Evolutionary conservation across 2,888 invertebrate species (phyloP), one percentile per base, ranked within the genome.

Genomic region (Eucera pruinosa): DNA sequence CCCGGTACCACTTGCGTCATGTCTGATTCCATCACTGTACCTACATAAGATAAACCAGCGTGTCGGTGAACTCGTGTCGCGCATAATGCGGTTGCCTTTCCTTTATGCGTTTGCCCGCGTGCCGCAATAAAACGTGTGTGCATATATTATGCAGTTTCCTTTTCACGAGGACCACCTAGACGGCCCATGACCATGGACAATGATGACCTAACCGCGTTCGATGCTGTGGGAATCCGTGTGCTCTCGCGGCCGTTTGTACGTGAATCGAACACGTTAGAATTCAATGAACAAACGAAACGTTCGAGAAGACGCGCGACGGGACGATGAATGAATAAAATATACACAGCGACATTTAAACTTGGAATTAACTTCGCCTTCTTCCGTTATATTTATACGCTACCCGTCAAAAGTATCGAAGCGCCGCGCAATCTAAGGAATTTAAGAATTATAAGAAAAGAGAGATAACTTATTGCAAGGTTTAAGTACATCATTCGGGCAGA

Each of bases 101-200:
- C 50, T 60, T 74, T 67, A 75, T 79, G 67, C 80, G 69, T 73
- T 72, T 62, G 80, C 68, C 77, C 80, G 84, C 76, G 75, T 77
- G 76, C 71, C 54, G 86, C 80, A 87, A 87, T 87, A 87, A 87
- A 87, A 87, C 83, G 74, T 75, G 76, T 80, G 82, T 80, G 83
- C 84, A 84, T 85, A 84, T 83, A 82, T 86, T 81, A 87, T 84
- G 86, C 82, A 85, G 80, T 81, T 86, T 82, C 83, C 86, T 86
- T 87, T 87, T 87, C 87, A 79, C 81, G 83, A 86, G 86, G 86
- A 87, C 86, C 87, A 87, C 87, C 86, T 83, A 83, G 83, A 81
- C 80, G 60, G 78, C 43, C 74, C 76, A 72, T 70, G 74, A 74
- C 80, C 80, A 47, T 62, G 80, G 62, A 66, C 78, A 69, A 73